Conservation (phyloP, 2,888 invertebrate species). For the Chouioia cunea region DNA sequence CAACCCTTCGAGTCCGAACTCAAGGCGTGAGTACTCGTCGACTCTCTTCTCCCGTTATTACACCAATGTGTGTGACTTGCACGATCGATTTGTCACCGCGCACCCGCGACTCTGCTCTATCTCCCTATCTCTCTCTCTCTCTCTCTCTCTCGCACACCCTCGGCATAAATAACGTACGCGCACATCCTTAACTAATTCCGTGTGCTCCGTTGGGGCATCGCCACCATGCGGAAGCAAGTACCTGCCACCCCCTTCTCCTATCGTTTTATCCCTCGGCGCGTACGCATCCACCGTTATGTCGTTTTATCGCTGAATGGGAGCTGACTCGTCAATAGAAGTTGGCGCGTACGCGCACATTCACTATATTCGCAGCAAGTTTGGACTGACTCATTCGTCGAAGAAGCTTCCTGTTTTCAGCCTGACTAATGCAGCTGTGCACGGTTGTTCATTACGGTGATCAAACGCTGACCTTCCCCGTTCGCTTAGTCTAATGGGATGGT, state of each 20-base stretch:
- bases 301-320: background rate
- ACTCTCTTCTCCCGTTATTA: too few species aligned
- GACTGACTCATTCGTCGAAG: too few species aligned
- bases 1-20: slow-evolving; percentile 25
- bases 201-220: background rate
- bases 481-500: too few species aligned
- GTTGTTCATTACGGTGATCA: too few species aligned
- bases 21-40: slow-evolving; percentile 37
- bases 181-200: background rate
- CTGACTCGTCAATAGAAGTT: background rate
- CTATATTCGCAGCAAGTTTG: too few species aligned
- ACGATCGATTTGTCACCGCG: background rate
- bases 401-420: too few species aligned
- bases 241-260: background rate
- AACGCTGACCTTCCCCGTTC: too few species aligned
- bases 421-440: too few species aligned
- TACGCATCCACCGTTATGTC: background rate
- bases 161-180: background rate
- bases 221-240: too few species aligned
- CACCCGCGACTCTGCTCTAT: background rate
- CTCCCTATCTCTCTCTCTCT: slow-evolving; percentile 6
- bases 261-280: background rate
- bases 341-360: too few species aligned
- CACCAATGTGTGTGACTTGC: too few species aligned
- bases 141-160: too few species aligned